These are phyloP conservation scores for Auanema freiburgensis DNA, from an alignment of 2,888 invertebrate genomes.

Conservation along the genomic window DNA sequence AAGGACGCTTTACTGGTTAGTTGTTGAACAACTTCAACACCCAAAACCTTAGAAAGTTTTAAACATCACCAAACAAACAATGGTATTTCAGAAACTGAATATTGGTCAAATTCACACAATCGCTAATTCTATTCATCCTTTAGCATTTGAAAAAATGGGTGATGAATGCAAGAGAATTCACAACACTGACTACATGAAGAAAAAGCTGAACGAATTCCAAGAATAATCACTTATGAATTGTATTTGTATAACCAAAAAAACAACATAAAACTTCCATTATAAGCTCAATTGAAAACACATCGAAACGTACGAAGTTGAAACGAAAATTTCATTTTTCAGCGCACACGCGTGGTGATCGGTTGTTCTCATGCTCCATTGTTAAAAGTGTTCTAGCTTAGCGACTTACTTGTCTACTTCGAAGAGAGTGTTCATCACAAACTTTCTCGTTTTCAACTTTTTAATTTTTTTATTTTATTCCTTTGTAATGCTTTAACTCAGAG, in stretches of 20 bases:
- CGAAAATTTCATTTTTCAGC: too few relatives aligned
- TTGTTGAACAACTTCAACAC: not conserved
- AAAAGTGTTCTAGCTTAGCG: too few relatives aligned
- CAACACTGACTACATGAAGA: constrained; percentile 38
- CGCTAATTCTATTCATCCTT: constrained; percentile 34
- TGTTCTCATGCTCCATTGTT: too few relatives aligned
- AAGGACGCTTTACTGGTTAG: constrained; percentile 50
- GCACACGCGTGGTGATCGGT: too few relatives aligned
- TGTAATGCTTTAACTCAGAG: not conserved
- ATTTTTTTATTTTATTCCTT: not conserved
- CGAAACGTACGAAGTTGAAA: too few relatives aligned
- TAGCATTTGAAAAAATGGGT: constrained; percentile 37
- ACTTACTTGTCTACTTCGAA: too few relatives aligned
- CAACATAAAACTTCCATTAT: too few relatives aligned
- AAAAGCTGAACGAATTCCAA: constrained; percentile 16
- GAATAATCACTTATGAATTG: too few relatives aligned
- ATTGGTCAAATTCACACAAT: constrained; percentile 43
- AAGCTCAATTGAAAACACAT: too few relatives aligned
- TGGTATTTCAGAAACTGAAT: constrained; percentile 34
- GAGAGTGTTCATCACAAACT: too few relatives aligned
- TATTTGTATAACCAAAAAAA: too few relatives aligned
- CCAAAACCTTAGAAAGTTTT: not conserved
- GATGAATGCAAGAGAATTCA: constrained; percentile 40
- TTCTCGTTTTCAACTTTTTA: not conserved
- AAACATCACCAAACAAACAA: not conserved